Evolutionary conservation across 2,797 vertebrate species (phyloP).

Genomic region (Xyrichtys novacula): DNA sequence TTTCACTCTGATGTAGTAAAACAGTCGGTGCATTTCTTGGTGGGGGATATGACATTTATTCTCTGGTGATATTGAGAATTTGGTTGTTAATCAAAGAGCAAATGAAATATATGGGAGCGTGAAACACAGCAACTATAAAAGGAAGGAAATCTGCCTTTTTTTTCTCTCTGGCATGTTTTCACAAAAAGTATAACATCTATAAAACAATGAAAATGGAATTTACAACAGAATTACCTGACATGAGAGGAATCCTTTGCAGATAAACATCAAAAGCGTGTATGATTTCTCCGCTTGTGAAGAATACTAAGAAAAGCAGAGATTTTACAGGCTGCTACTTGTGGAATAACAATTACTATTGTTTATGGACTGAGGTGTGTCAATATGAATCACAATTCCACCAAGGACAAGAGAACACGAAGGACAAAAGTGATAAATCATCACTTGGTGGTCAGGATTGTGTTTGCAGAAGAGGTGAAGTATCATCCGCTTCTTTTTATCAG

Average conservation of each 20-base stretch:
- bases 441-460: neutral
- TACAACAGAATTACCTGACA: slow-evolving; percentile 45
- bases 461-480: neutral
- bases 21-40: slow-evolving; percentile 30
- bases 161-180: slow-evolving; percentile 40
- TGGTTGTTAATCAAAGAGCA: slow-evolving; percentile 58
- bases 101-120: slow-evolving; percentile 34
- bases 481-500: neutral
- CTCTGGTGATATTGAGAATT: slow-evolving; percentile 51
- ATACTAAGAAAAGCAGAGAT: slow-evolving; percentile 31
- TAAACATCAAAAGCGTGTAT: slow-evolving; percentile 56
- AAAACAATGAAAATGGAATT: slow-evolving; percentile 48
- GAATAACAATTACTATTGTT: slow-evolving; percentile 26
- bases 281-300: slow-evolving; percentile 25
- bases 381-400: slow-evolving; percentile 13
- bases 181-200: slow-evolving; percentile 31
- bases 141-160: slow-evolving; percentile 32
- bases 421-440: neutral
- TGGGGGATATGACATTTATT: slow-evolving; percentile 58
- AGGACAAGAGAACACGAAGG: neutral
- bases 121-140: slow-evolving; percentile 26
- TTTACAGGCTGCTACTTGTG: slow-evolving; percentile 21
- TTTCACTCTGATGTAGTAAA: slow-evolving; percentile 18
- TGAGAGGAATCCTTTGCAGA: slow-evolving; percentile 47
- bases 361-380: slow-evolving; percentile 6